Conservation (phyloP, 1,140 invertebrate genomes). For the Pogonomyrmex californicus region DNA sequence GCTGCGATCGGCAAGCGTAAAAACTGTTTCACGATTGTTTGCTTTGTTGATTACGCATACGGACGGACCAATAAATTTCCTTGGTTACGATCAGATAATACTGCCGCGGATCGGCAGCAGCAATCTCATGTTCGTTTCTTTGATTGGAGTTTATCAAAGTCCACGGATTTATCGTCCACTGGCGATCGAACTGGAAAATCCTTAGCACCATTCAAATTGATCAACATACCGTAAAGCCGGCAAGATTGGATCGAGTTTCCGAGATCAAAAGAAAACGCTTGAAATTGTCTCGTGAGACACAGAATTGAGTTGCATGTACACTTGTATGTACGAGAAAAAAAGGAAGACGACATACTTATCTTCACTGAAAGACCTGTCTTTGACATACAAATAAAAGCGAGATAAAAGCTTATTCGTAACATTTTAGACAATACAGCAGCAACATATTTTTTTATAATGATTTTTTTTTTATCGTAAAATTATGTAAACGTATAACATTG, state of each 20-base stretch:
- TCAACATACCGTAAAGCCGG: not conserved
- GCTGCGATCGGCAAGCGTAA: not conserved
- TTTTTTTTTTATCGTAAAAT: not conserved
- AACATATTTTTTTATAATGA: not conserved
- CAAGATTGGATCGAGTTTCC: conserved; percentile 17
- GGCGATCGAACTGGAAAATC: conserved; percentile 1
- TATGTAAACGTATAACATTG: not conserved
- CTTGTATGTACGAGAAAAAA: not conserved
- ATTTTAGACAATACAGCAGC: not conserved
- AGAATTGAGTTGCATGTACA: conserved; percentile 10
- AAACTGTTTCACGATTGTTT: conserved; percentile 42
- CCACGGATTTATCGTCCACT: not conserved
- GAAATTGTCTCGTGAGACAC: not conserved
- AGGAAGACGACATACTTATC: not conserved
- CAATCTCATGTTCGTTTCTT: not conserved
- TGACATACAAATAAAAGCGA: not conserved
- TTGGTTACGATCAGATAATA: conserved; percentile 21
- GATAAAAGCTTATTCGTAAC: not conserved
- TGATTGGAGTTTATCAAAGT: not conserved
- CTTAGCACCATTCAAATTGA: conserved; percentile 42
- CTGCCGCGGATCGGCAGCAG: not conserved
- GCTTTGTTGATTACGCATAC: conserved; percentile 33
- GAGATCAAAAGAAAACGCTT: conserved; percentile 26
- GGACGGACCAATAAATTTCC: conserved; percentile 13
- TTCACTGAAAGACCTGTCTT: not conserved